Conservation (phyloP, 2,797 vertebrate species). For the Orientallactaga sibirica region DNA sequence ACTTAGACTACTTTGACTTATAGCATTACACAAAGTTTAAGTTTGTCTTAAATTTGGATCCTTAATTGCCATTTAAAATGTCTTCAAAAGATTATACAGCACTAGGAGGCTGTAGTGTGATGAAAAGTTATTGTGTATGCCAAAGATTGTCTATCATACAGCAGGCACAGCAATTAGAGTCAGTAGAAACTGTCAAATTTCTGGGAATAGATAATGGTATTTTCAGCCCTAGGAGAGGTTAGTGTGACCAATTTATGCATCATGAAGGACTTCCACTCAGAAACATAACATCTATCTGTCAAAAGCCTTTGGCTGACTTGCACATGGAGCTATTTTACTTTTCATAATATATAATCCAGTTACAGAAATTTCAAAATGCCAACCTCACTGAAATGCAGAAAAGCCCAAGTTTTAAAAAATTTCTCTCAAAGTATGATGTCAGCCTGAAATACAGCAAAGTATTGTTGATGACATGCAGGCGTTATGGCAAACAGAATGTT, state of each 20-base stretch:
- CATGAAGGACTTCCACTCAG: conserved; percentile 60
- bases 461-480: not conserved
- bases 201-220: conserved; percentile 69
- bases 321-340: conserved; percentile 42
- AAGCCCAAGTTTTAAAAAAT: not conserved
- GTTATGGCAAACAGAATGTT: not conserved
- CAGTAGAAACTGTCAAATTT: conserved; percentile 70
- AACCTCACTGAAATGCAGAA: conserved; percentile 50
- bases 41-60: conserved; percentile 50
- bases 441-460: conserved; percentile 37
- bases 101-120: conserved; percentile 54
- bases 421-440: conserved; percentile 51
- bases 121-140: conserved; percentile 69
- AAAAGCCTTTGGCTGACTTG: conserved; percentile 66
- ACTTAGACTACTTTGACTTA: conserved; percentile 46
- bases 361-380: conserved; percentile 71
- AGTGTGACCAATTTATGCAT: conserved; percentile 72
- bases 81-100: conserved; percentile 67
- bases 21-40: conserved; percentile 37
- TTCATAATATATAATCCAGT: conserved; percentile 42
- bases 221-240: conserved; percentile 70
- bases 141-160: conserved; percentile 73
- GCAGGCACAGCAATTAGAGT: conserved; percentile 67
- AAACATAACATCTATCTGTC: conserved; percentile 71
- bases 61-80: conserved; percentile 68